These are phyloP conservation scores for Aix galericulata DNA, from an alignment of 2,113 vertebrate genomes.

Conservation along the genomic window DNA sequence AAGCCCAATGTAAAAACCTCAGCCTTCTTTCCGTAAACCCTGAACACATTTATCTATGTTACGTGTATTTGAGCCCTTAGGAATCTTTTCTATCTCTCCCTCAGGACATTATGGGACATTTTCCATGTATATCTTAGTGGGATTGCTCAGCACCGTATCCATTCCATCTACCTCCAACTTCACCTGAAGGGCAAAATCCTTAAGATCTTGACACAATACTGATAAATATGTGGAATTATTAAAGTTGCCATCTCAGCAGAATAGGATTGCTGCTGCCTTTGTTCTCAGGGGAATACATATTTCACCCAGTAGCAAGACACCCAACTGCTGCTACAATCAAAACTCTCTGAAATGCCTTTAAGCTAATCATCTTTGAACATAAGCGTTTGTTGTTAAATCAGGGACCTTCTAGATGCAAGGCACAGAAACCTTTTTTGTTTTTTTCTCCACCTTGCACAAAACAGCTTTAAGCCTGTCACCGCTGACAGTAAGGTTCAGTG, in stretches of 20 bases:
- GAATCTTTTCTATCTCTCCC: slow-evolving; percentile 68
- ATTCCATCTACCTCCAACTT: slow-evolving; percentile 72
- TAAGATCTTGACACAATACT: slow-evolving; percentile 81
- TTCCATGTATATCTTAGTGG: slow-evolving; percentile 67
- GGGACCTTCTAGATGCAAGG: slow-evolving; percentile 74
- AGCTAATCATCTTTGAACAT: slow-evolving; percentile 82
- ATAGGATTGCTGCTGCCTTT: slow-evolving; percentile 74
- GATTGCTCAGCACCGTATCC: slow-evolving; percentile 71
- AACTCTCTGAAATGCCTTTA: slow-evolving; percentile 81
- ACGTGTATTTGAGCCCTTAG: slow-evolving; percentile 54
- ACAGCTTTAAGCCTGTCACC: slow-evolving; percentile 87
- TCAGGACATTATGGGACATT: slow-evolving; percentile 67
- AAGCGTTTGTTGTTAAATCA: slow-evolving; percentile 80
- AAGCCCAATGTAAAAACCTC: slow-evolving; percentile 14
- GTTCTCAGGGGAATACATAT: slow-evolving; percentile 81
- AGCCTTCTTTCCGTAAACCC: slow-evolving; percentile 35
- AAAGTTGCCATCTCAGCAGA: slow-evolving; percentile 82
- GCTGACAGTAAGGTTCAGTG: slow-evolving; percentile 88
- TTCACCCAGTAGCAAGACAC: slow-evolving; percentile 80
- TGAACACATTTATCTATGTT: slow-evolving; percentile 70
- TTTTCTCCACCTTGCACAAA: slow-evolving; percentile 78
- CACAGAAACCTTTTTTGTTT: slow-evolving; percentile 71
- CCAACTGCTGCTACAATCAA: slow-evolving; percentile 76
- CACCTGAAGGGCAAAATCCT: slow-evolving; percentile 79
- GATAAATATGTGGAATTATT: slow-evolving; percentile 84